A percentile compares a stretch with the other conserved stretches of the same genome.
Conservation (phyloP, 2,888 invertebrate genomes). For the Eustalomyia histrio region DNA sequence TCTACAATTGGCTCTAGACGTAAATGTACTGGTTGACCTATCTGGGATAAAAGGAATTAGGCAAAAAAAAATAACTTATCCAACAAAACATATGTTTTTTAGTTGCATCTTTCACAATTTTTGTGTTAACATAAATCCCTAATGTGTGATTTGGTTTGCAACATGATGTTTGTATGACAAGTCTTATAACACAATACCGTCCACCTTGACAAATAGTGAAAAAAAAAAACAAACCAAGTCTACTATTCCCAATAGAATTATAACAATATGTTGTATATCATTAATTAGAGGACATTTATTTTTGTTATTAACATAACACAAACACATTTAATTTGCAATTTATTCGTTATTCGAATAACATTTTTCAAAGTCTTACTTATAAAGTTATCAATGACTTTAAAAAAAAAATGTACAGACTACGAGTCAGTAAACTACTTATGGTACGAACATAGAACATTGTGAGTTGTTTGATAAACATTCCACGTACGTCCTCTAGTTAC, state of each 20-base stretch:
- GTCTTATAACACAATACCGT: no score
- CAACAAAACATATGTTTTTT: no score
- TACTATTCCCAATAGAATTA: background rate
- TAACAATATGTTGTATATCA: background rate
- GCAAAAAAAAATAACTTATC: no score
- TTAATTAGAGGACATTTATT: constrained; percentile 4
- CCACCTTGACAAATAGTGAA: no score
- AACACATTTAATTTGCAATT: constrained; percentile 39
- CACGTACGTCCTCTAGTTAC: constrained; percentile 66
- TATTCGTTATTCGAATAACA: constrained; percentile 36
- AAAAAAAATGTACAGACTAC: constrained; percentile 19
- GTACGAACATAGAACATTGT: constrained; percentile 1
- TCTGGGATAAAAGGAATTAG: no score
- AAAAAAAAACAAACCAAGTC: background rate
- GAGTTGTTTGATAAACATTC: constrained; percentile 57
- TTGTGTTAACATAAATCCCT: no score
- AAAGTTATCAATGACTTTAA: constrained; percentile 61
- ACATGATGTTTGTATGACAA: no score
- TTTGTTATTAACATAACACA: background rate
- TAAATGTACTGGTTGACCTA: no score
- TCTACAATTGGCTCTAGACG: no score
- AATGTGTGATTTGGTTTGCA: no score
- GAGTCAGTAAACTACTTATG: no score
- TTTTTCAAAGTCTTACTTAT: constrained; percentile 23
- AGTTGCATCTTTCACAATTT: no score